Base-by-base conservation (phyloP, 2,888 invertebrate species). In the Limnephilus auricula region DNA sequence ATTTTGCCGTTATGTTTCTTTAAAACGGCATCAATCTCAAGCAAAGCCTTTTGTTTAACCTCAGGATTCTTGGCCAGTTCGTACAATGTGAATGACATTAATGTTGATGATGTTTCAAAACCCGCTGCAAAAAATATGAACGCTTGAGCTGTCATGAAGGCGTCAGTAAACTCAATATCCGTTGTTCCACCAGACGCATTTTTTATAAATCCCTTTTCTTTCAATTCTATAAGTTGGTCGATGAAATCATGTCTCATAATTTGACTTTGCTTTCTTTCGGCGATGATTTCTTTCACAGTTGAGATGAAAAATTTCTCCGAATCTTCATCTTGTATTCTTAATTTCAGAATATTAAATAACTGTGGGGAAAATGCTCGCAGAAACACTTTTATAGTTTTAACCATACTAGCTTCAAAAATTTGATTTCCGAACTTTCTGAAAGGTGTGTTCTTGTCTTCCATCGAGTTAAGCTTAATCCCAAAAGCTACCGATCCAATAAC, bases 111-210 rank as follows among this genome's bases (percentile, higher is more conserved):
- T 0, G 95, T 95, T 93, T 95, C 96, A 92, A 95, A 96, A 0
- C 96, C 96, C 13, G 94, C 96, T 2, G 94, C 94, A 91, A 95
- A 95, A 93, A 96, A 95, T 30, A 95, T 94, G 93, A 95, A 95
- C 2, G 95, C 94, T 93, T 96, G 95, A 0, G 95, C 95, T 2
- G 94, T 94, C 32, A 95, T 94, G 0, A 95, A 84, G 31, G 93
- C 94, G 0, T 95, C 94, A 6, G 94, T 94, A 18, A 95, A 92
- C 92, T 94, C 94, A 34, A 94, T 89, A 18, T 92, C 82, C 30
- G 80, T 37, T 40, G 91, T 87, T 30, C 90, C 90, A 31, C 89
- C 79, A 10, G 34, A 65, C 15, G 80, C 83, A 18, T 50, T 88
- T 80, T n/a, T 93, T 83, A 83, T 37, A 25, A 92, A 89, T 89